These are phyloP conservation scores for Beris morrisii DNA, from an alignment of 2,888 invertebrate genomes.

Conservation along the genomic window DNA sequence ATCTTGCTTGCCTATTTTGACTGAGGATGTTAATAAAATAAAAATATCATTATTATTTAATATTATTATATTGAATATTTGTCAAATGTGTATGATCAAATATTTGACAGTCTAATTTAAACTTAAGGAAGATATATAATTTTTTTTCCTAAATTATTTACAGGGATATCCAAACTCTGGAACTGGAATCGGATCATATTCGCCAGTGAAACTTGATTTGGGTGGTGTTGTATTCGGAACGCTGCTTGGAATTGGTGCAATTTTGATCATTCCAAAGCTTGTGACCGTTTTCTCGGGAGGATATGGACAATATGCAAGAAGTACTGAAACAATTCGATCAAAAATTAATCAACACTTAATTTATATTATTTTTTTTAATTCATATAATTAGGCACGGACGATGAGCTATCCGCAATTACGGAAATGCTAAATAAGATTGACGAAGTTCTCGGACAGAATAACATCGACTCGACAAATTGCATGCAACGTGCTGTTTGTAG, in stretches of 20 bases:
- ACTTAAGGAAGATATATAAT: too few species aligned
- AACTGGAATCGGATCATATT: slow-evolving; percentile 64
- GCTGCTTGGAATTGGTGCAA: slow-evolving; percentile 77
- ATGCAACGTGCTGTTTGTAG: slow-evolving; percentile 72
- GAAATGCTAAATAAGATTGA: slow-evolving; percentile 68
- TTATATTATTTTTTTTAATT: slow-evolving; percentile 26
- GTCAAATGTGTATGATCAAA: too few species aligned
- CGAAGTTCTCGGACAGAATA: slow-evolving; percentile 66
- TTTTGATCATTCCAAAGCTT: slow-evolving; percentile 77
- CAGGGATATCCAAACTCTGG: slow-evolving; percentile 55
- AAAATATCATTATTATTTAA: too few species aligned
- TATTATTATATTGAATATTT: too few species aligned
- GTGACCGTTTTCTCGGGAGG: slow-evolving; percentile 71
- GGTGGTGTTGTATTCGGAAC: slow-evolving; percentile 81
- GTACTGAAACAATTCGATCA: slow-evolving; percentile 45
- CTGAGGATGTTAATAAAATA: too few species aligned
- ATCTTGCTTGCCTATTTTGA: too few species aligned
- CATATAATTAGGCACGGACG: slow-evolving; percentile 65
- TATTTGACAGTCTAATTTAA: too few species aligned
- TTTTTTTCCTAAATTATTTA: not conserved
- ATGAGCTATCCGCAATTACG: slow-evolving; percentile 62
- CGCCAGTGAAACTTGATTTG: slow-evolving; percentile 77
- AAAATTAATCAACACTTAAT: slow-evolving; percentile 19
- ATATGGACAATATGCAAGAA: slow-evolving; percentile 71
- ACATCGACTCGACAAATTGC: slow-evolving; percentile 72